Base-by-base conservation (phyloP, 2,888 invertebrate species). In the Chaitophorus viminalis region DNA sequence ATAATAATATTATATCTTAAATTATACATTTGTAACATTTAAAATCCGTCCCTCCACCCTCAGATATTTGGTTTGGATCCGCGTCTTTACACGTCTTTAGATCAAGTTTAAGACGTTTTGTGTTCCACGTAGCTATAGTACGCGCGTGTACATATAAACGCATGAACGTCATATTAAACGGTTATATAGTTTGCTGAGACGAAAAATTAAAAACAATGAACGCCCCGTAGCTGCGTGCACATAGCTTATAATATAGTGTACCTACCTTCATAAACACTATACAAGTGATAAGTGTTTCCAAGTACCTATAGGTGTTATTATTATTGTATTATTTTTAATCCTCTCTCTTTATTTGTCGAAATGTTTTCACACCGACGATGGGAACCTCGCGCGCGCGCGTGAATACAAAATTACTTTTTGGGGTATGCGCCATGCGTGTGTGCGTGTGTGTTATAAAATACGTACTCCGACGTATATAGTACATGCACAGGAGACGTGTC, bases 311-410 rank as follows among this genome's bases (percentile, higher is more conserved):
- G n/a, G n/a, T 11, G 46, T 46, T 46, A 46, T 46, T 46, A 46
- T 46, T 65, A 65, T 65, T 65, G 25, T 65, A 68, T 68, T 68
- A 68, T 68, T 68, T 68, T 68, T 68, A 29, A 68, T n/a, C n/a
- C 68, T 68, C n/a, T 68, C 29, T 68, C 68, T n/a, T n/a, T 8
- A 8, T 9, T 8, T 8, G n/a, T 68, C 68, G 68, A 68, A 68
- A 68, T 25, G 68, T 68, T 68, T 68, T 68, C 68, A 25, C 68
- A 68, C 68, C 68, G 68, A 25, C 68, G 68, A 14, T 68, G 68
- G 68, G 68, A 68, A 68, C 68, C 29, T 11, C 68, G n/a, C 21
- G 6, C 68, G 21, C 68, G 68, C 29, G 29, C 68, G 68, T 68
- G 68, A 68, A 29, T 29, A 68, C 68, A 29, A n/a, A 68, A 68